Percentiles rank a stretch among this genome's conserved stretches.
Evolutionary conservation across 2,113 vertebrate genomes (phyloP).

Genomic region (Hypocryptadius cinnamomeus): DNA sequence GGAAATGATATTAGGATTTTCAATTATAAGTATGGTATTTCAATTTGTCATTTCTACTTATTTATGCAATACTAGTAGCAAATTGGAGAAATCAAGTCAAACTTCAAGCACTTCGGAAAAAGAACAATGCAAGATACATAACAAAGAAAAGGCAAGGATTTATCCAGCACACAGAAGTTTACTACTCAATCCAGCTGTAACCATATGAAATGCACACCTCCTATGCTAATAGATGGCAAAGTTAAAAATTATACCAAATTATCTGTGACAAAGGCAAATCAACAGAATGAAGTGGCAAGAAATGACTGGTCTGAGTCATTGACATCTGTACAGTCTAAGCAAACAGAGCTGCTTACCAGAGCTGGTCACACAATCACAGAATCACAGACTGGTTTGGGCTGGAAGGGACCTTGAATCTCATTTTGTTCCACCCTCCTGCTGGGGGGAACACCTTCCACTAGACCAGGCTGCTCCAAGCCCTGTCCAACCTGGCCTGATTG

Average conservation of each 20-base stretch:
- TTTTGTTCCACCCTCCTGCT: not conserved
- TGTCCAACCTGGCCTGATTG: not conserved
- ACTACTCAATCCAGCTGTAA: not conserved
- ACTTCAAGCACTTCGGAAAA: not conserved
- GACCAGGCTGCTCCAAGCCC: not conserved
- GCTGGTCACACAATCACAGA: not conserved
- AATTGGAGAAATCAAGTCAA: not conserved
- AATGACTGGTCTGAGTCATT: not conserved
- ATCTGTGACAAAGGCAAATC: not conserved
- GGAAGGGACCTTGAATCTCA: not conserved
- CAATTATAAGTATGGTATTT: slow-evolving; percentile 19
- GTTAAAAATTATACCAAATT: not conserved
- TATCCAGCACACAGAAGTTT: not conserved
- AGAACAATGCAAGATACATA: not conserved
- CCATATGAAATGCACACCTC: not conserved
- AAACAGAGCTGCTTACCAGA: not conserved
- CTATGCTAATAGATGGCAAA: not conserved
- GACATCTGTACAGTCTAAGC: not conserved
- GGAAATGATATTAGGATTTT: not conserved
- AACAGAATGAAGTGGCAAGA: not conserved
- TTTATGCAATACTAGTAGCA: not conserved
- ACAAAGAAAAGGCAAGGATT: not conserved
- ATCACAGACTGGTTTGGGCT: not conserved
- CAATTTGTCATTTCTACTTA: not conserved
- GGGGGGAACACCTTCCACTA: not conserved